A percentile compares a stretch with the other conserved stretches of the same genome.
phyloP scores from a whole-genome alignment of 2,797 vertebrate species.

The Pangasius krempfi region DNA sequence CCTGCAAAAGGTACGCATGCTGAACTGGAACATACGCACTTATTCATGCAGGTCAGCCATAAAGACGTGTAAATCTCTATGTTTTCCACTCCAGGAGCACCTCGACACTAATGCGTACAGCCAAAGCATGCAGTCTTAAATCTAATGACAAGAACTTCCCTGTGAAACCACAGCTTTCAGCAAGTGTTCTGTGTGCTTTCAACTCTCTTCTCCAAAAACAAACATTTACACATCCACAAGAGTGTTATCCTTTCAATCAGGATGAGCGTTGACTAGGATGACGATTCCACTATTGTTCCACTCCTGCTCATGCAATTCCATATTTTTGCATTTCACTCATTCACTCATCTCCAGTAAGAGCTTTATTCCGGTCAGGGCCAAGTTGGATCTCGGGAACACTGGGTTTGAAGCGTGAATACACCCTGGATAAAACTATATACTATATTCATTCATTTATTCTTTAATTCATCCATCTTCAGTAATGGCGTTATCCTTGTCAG shows the following conservation, averaged over 20 bases:
- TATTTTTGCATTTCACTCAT: background rate
- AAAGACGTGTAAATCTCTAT: conserved; percentile 42
- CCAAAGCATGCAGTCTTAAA: conserved; percentile 46
- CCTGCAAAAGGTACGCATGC: conserved; percentile 17
- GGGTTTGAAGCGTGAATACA: too few species aligned
- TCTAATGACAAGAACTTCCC: conserved; percentile 33
- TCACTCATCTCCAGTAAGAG: background rate
- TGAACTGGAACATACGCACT: conserved; percentile 38
- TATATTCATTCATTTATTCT: background rate
- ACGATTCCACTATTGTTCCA: background rate
- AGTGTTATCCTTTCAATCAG: background rate
- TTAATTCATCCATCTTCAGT: background rate
- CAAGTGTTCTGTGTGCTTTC: background rate
- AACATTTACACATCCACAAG: background rate
- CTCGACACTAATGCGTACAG: background rate
- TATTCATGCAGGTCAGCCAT: conserved; percentile 37
- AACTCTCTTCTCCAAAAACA: background rate
- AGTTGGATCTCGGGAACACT: background rate
- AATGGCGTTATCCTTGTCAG: background rate
- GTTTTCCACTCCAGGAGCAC: conserved; percentile 25
- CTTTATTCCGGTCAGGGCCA: background rate
- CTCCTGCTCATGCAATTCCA: background rate
- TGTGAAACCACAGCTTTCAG: conserved; percentile 8
- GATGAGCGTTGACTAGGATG: background rate
- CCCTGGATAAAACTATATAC: background rate